Evolutionary conservation across 1,140 invertebrate species (phyloP).

Genomic region (Atopsyche davidsoni): DNA sequence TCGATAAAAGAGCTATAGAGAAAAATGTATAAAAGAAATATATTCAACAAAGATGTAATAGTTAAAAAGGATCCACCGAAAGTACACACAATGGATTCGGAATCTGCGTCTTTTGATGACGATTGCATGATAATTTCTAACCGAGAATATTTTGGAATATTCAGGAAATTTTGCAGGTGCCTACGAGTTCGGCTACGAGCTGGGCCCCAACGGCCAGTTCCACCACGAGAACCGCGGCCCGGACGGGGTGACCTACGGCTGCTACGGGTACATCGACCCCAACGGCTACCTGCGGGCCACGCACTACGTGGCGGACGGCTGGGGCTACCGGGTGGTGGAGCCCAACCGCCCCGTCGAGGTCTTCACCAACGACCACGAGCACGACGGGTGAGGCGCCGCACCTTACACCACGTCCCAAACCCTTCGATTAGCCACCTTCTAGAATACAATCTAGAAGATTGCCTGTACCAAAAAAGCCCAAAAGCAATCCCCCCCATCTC

Average conservation of each 20-base stretch:
- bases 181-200: constrained; percentile 68
- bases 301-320: constrained; percentile 70
- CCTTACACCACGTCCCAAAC: too few species aligned
- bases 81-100: too few species aligned
- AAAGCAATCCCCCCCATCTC: too few species aligned
- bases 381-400: constrained; percentile 10
- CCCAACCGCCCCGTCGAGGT: constrained; percentile 63
- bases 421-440: too few species aligned
- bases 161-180: constrained; percentile 44
- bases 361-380: constrained; percentile 41
- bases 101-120: constrained; percentile 28
- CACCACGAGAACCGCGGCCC: constrained; percentile 68
- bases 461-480: too few species aligned
- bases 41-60: too few species aligned
- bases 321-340: constrained; percentile 67
- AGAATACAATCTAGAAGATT: too few species aligned
- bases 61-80: too few species aligned
- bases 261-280: constrained; percentile 69
- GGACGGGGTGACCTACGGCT: constrained; percentile 71
- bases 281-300: constrained; percentile 59
- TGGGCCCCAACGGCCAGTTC: constrained; percentile 67
- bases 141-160: too few species aligned
- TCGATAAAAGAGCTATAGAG: too few species aligned
- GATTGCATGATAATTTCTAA: constrained; percentile 6
- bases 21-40: too few species aligned